phyloP scores from a whole-genome alignment of 2,113 vertebrate species.

The Tyrannus savana region DNA sequence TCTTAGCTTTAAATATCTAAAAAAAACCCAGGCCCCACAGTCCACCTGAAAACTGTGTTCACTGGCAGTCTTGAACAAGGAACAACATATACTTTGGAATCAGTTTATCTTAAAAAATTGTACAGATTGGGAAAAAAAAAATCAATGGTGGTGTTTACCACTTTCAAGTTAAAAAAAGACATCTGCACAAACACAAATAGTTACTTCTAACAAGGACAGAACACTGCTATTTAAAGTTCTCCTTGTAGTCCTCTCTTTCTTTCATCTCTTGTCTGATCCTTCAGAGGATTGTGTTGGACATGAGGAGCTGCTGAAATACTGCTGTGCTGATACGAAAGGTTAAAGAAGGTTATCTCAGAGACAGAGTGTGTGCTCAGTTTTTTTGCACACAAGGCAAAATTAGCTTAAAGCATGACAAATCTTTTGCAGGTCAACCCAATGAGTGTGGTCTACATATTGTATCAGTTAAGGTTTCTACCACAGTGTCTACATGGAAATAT shows the following conservation, averaged over 20 bases:
- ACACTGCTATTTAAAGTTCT: constrained; percentile 1
- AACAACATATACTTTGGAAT: constrained; percentile 18
- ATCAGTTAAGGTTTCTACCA: neutral
- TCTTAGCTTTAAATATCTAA: constrained; percentile 55
- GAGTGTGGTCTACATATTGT: neutral
- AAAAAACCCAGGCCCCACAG: constrained; percentile 28
- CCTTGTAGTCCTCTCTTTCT: neutral
- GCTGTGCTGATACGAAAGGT: neutral
- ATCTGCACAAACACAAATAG: neutral
- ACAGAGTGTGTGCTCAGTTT: neutral
- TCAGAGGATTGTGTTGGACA: neutral
- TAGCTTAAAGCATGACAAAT: neutral
- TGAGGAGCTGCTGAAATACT: neutral
- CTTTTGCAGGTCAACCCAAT: neutral
- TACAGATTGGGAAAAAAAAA: neutral
- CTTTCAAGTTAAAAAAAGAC: constrained; percentile 23
- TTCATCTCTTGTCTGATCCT: constrained; percentile 17
- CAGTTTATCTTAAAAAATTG: constrained; percentile 8
- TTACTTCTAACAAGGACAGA: constrained; percentile 1
- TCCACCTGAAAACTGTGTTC: neutral
- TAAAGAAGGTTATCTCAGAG: constrained; percentile 5
- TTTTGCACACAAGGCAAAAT: neutral
- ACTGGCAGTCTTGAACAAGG: neutral
- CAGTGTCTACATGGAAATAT: neutral
- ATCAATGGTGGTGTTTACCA: neutral